A percentile compares a stretch with the other conserved stretches of the same genome.
Conservation (phyloP, 2,797 vertebrate species). For the Spondyliosoma cantharus region DNA sequence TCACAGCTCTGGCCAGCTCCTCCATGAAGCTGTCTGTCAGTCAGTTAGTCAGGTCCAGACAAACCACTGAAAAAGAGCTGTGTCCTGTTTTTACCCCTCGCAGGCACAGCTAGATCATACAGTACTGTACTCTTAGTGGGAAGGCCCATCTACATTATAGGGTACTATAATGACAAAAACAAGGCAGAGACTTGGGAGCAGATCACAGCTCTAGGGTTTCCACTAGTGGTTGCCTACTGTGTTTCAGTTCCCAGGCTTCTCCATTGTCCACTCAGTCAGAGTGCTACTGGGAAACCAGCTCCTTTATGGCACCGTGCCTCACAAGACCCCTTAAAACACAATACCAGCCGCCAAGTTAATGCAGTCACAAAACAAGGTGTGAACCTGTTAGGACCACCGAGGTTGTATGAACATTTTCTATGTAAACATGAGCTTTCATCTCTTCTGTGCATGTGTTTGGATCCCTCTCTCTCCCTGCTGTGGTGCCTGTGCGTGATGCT, state of each 20-base stretch:
- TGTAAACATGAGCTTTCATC: too few relatives aligned
- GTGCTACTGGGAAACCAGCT: slow-evolving; percentile 58
- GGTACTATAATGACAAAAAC: slow-evolving; percentile 68
- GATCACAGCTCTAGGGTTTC: slow-evolving; percentile 71
- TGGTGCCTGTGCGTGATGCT: too few relatives aligned
- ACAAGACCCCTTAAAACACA: slow-evolving; percentile 50
- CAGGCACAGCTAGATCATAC: slow-evolving; percentile 43
- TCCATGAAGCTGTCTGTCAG: slow-evolving; percentile 35
- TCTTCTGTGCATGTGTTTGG: too few relatives aligned
- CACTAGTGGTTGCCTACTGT: slow-evolving; percentile 57
- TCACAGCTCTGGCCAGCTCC: slow-evolving; percentile 48
- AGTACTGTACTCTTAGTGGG: slow-evolving; percentile 36
- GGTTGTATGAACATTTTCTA: too few relatives aligned
- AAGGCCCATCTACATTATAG: slow-evolving; percentile 61
- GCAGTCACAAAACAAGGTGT: slow-evolving; percentile 61
- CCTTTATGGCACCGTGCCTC: slow-evolving; percentile 51
- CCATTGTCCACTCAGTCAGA: slow-evolving; percentile 63
- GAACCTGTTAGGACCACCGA: too few relatives aligned
- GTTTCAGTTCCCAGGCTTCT: slow-evolving; percentile 81
- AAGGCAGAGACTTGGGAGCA: slow-evolving; percentile 67
- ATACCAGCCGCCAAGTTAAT: slow-evolving; percentile 39
- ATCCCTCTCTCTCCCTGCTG: too few relatives aligned
- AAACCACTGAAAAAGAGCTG: slow-evolving; percentile 37
- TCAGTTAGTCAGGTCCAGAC: slow-evolving; percentile 39
- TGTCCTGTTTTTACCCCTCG: slow-evolving; percentile 48